Conservation (phyloP, 2,888 invertebrate genomes). For the Hyposoter dolosus region DNA sequence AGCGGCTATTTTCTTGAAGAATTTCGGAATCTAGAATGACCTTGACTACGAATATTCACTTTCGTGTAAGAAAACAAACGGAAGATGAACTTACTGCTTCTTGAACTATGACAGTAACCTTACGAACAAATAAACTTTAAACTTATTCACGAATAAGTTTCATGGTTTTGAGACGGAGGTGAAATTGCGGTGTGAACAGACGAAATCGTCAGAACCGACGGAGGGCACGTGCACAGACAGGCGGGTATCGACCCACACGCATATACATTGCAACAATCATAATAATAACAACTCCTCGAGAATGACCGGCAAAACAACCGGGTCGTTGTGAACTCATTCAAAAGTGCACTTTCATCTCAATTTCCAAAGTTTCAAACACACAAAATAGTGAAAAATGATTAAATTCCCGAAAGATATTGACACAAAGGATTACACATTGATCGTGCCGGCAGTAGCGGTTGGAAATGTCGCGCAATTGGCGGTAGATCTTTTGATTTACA, state of each 20-base stretch:
- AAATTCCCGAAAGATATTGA: slow-evolving; percentile 85
- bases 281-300: background rate
- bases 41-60: background rate
- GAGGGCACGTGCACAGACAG: background rate
- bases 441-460: slow-evolving; percentile 94
- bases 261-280: background rate
- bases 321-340: background rate
- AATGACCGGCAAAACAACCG: slow-evolving; percentile 12
- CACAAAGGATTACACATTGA: slow-evolving; percentile 87
- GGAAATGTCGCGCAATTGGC: slow-evolving; percentile 96
- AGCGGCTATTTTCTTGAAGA: background rate
- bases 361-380: background rate
- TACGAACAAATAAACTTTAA: background rate
- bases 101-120: background rate
- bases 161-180: background rate
- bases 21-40: background rate
- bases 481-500: slow-evolving; percentile 93
- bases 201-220: slow-evolving; percentile 2
- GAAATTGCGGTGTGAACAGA: background rate
- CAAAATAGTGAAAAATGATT: slow-evolving; percentile 76
- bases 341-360: slow-evolving; percentile 17
- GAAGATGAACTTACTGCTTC: background rate
- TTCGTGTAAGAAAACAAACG: background rate
- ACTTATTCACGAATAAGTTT: background rate
- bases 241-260: background rate